Base-by-base conservation (phyloP, 2,888 invertebrate species). In the Apodemia mormo region DNA sequence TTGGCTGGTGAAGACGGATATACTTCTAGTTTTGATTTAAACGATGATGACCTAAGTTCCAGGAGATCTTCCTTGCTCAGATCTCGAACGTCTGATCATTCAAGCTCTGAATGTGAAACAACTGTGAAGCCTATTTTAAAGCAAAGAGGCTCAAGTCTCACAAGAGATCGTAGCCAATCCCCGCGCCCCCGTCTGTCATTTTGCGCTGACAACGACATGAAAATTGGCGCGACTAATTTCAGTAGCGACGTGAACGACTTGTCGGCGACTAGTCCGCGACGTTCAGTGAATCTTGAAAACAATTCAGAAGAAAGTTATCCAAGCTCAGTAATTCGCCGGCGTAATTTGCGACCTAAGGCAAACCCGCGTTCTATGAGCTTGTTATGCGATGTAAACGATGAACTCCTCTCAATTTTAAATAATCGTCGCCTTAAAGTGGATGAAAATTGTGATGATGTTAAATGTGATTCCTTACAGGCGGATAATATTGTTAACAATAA, bases 81-180 rank as follows among this genome's bases (percentile, higher is more conserved):
- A 78, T 94, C 94, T 77, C 90, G 94, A 76, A 89, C 93, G 75
- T 91, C 94, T 40, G 93, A 94, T 76, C 94, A 94, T 78, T 93
- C 94, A 71, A 92, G 94, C 76, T 93, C 94, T 70, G 94, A 94
- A 80, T 93, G 94, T 75, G 94, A 95, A 77, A 87, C 94, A 74
- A 93, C 94, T 70, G 92, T 95, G 69, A 94, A 92, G 85, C 95
- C 95, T 77, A 96, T 96, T 86, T 88, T 96, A 79, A 96, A 95
- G 84, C 95, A 95, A 81, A 90, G 94, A 76, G 92, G 92, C 81
- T 94, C 94, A 72, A 94, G 94, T 81, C 94, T 95, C 76, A 92
- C 93, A 76, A 93, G 94, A 88, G 94, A 94, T 88, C 94, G 94
- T 78, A 94, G 94, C 89, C 94, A 94, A 86, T 94, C 95, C 74